phyloP scores from a whole-genome alignment of 2,113 vertebrate species.

The Tragulus kanchil region DNA sequence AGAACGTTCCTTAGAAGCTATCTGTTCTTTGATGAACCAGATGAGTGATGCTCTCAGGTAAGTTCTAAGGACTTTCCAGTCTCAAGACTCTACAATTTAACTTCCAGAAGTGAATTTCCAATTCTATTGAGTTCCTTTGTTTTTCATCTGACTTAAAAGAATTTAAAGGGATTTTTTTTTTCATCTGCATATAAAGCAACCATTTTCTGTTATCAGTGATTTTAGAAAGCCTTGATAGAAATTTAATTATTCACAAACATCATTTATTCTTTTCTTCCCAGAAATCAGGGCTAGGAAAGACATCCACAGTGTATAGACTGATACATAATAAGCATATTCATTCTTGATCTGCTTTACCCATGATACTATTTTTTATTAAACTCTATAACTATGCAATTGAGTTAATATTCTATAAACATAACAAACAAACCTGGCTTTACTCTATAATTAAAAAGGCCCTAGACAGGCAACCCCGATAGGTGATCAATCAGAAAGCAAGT shows the following conservation, averaged over 20 bases:
- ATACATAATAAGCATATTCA: not conserved
- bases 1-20: not conserved
- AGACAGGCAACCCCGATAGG: constrained; percentile 54
- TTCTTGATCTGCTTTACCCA: constrained; percentile 9
- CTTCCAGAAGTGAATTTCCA: not conserved
- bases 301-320: not conserved
- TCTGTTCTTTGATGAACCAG: not conserved
- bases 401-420: constrained; percentile 81
- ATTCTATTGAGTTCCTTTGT: not conserved
- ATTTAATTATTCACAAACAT: constrained; percentile 47
- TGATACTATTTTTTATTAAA: not conserved
- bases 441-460: constrained; percentile 71
- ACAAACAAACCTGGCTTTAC: constrained; percentile 68
- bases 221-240: not conserved
- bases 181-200: not conserved
- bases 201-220: constrained; percentile 12
- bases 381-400: constrained; percentile 56
- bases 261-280: constrained; percentile 24
- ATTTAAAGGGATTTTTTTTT: not conserved
- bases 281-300: constrained; percentile 1
- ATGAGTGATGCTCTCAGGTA: not conserved
- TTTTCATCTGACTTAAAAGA: not conserved
- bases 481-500: constrained; percentile 72
- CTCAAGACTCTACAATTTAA: not conserved
- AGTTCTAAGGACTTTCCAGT: not conserved